phyloP scores from a whole-genome alignment of 1,140 invertebrate species.

The Physella acuta region DNA sequence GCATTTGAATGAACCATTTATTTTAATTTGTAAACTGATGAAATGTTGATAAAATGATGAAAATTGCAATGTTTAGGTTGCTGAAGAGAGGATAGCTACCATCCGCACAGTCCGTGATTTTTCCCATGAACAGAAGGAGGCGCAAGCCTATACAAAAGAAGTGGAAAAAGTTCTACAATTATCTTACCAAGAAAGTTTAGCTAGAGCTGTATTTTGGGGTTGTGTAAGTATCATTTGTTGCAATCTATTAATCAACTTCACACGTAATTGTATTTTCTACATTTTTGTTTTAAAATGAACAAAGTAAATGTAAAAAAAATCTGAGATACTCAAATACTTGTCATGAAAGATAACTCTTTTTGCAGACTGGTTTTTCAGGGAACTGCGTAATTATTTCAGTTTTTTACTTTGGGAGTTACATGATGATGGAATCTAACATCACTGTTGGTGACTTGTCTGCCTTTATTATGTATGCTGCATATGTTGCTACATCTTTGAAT shows the following conservation, averaged over 20 bases:
- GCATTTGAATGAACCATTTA: too few relatives aligned
- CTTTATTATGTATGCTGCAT: slow-evolving; percentile 89
- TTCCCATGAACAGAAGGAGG: slow-evolving; percentile 81
- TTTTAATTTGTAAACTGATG: too few relatives aligned
- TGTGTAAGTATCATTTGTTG: slow-evolving; percentile 68
- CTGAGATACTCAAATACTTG: too few relatives aligned
- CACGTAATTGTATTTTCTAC: slow-evolving; percentile 15
- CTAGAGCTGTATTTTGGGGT: slow-evolving; percentile 87
- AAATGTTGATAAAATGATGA: too few relatives aligned
- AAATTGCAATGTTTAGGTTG: too few relatives aligned
- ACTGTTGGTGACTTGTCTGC: slow-evolving; percentile 88
- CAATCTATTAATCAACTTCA: not conserved
- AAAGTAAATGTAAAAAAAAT: too few relatives aligned
- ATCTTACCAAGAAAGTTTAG: slow-evolving; percentile 84
- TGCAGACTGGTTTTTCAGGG: slow-evolving; percentile 86
- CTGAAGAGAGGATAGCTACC: slow-evolving; percentile 91
- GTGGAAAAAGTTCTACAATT: slow-evolving; percentile 76
- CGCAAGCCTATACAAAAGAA: slow-evolving; percentile 69
- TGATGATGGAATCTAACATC: slow-evolving; percentile 80
- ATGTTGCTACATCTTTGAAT: slow-evolving; percentile 85
- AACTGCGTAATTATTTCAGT: slow-evolving; percentile 90
- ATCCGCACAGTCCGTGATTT: slow-evolving; percentile 93
- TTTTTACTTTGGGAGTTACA: slow-evolving; percentile 87
- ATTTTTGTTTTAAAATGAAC: too few relatives aligned
- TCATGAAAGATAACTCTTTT: too few relatives aligned